Evolutionary conservation across 2,888 invertebrate genomes (phyloP), one percentile per base, ranked within the genome.

Genomic region (Colletes collaris): DNA sequence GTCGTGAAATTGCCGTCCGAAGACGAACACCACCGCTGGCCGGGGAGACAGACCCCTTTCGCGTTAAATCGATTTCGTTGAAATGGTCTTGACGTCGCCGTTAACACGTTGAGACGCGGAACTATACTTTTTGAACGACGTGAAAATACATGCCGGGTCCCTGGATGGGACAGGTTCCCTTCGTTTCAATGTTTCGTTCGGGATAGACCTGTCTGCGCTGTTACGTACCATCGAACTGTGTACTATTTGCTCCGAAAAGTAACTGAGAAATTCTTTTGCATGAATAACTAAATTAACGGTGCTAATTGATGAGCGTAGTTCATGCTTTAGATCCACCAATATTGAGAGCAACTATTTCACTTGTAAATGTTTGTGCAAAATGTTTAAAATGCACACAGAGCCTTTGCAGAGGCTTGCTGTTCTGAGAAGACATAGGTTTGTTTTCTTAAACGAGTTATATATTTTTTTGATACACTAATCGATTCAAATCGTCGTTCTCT

Each of bases 51-150:
- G 72, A 64, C 75, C 70, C 55, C 69, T 63, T 58, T 62, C 72
- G 69, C 56, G 71, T 70, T 81, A 75, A 83, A 83, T 84, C 74
- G 81, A 84, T 78, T 78, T 67, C 72, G 59, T n/a, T 58, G 65
- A 72, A 71, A 70, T 27, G 60, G 65, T 52, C 76, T 44, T 16
- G 40, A 16, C 11, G 44, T 27, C 7, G 50, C 10, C 50, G 46
- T 60, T 65, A 27, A 55, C 65, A 49, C 55, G 5, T 7, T 10
- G 68, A n/a, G 46, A n/a, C 13, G 37, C 7, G 56, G 50, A 6
- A 19, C 46, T 13, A 16, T 6, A 67, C 58, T 65, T 67, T 63
- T 74, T 16, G 71, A 66, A 40, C 44, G 56, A 60, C 52, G 37
- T 62, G 70, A 62, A 79, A 79, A 76, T 76, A 52, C 64, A 64